Base-by-base conservation (phyloP, 2,797 vertebrate species). In the Hoplostethus mediterraneus region DNA sequence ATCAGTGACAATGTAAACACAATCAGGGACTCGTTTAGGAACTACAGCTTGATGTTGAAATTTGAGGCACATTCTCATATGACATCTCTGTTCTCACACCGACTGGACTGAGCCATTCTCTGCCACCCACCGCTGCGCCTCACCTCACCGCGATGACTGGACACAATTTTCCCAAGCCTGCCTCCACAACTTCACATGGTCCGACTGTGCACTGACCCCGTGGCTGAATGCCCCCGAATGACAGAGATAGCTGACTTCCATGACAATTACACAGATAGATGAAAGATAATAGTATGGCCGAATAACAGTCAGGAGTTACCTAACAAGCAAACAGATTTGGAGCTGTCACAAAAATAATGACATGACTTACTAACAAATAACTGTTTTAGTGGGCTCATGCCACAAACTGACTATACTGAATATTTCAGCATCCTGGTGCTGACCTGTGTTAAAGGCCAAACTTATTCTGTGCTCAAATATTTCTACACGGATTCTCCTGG, bases 1-100 rank as follows among this genome's bases (percentile, higher is more conserved):
- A 93, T 93, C 92, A 93, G 81, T 42, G 77, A 85, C 82, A 88
- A 83, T 83, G 85, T 92, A 93, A 93, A 93, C 91, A 93, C 83
- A 93, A 93, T 93, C 93, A 93, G 85, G 87, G 45, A 10, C 54
- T 63, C 33, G 71, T 63, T 80, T 75, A 70, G 71, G 75, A 92
- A 85, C 68, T 56, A 70, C 71, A 69, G 63, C 82, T 87, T 83
- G 78, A 84, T 87, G 91, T 85, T 92, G 90, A 92, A 90, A 90
- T 63, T 68, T 52, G 76, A 86, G 81, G 80, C 81, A 45, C 84
- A 76, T 71, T 90, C 75, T 40, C 77, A 71, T 81, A 88, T 83
- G 85, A 88, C 80, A 78, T 81, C 77, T 90, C 87, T 87, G 82
- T 91, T 84, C 70, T 89, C 87, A 85, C 81, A 61, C 88, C 70